Evolutionary conservation across 2,113 vertebrate species (phyloP).

Genomic region (Erinaceus europaeus): DNA sequence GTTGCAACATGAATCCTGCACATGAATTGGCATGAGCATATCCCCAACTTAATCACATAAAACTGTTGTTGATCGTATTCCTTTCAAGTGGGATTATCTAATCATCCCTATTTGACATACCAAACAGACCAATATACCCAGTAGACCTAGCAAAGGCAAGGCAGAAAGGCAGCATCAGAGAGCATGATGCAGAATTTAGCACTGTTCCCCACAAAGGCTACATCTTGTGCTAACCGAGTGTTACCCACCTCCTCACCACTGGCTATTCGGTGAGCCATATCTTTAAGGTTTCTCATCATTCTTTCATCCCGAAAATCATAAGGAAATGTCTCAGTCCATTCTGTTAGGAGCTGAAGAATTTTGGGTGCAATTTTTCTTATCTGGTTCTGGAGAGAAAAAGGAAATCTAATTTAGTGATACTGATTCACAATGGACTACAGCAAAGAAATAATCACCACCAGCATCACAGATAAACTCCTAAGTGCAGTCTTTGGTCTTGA

Average conservation of each 20-base stretch:
- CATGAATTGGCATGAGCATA: background rate
- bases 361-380: conserved; percentile 91
- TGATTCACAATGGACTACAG: background rate
- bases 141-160: background rate
- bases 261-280: conserved; percentile 88
- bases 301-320: conserved; percentile 95
- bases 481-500: background rate
- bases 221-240: background rate
- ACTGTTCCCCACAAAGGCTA: background rate
- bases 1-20: background rate
- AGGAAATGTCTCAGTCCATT: conserved; percentile 95
- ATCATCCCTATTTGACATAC: background rate
- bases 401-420: background rate
- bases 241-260: conserved; percentile 89
- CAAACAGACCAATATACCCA: background rate
- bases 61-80: background rate
- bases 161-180: background rate
- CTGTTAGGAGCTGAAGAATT: conserved; percentile 91
- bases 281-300: conserved; percentile 94
- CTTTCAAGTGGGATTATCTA: background rate
- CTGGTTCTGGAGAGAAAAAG: conserved; percentile 80
- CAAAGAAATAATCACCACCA: background rate
- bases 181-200: background rate
- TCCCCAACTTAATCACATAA: background rate
- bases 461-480: background rate